phyloP scores from a whole-genome alignment of 2,113 vertebrate genomes.

The Ptilonorhynchus violaceus region DNA sequence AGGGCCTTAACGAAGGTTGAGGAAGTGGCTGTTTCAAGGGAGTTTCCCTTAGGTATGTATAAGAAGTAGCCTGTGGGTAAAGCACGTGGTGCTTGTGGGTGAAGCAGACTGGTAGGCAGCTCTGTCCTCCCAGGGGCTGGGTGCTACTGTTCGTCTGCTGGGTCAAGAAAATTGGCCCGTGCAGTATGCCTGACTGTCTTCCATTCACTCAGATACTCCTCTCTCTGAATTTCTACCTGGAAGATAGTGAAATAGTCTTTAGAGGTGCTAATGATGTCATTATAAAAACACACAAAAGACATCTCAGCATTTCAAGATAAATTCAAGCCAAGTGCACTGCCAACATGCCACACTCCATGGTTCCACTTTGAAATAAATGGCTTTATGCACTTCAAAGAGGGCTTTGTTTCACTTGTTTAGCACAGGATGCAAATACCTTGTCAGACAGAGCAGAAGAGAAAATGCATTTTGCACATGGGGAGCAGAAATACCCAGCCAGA shows the following conservation, averaged over 20 bases:
- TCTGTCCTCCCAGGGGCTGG: neutral
- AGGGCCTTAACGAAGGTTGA: constrained; percentile 15
- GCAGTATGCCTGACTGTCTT: neutral
- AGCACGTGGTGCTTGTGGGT: neutral
- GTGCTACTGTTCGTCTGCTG: neutral
- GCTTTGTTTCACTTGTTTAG: constrained; percentile 42
- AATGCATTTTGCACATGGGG: neutral
- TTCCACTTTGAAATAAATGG: constrained; percentile 51
- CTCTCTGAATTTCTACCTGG: neutral
- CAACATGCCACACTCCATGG: constrained; percentile 9
- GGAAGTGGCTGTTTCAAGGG: constrained; percentile 47
- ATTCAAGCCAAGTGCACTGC: constrained; percentile 33
- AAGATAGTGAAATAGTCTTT: neutral
- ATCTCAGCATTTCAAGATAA: constrained; percentile 16
- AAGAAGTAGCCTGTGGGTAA: constrained; percentile 17
- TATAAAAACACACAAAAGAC: constrained; percentile 9
- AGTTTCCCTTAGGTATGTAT: constrained; percentile 44
- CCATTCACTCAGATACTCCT: neutral
- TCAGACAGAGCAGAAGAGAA: neutral
- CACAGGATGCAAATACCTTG: constrained; percentile 32
- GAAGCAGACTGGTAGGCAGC: neutral
- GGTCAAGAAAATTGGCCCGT: neutral
- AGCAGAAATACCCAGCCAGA: neutral
- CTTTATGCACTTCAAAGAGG: constrained; percentile 52
- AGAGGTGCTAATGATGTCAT: constrained; percentile 15